phyloP scores from a whole-genome alignment of 2,888 invertebrate genomes.

The Odontocerum albicorne region DNA sequence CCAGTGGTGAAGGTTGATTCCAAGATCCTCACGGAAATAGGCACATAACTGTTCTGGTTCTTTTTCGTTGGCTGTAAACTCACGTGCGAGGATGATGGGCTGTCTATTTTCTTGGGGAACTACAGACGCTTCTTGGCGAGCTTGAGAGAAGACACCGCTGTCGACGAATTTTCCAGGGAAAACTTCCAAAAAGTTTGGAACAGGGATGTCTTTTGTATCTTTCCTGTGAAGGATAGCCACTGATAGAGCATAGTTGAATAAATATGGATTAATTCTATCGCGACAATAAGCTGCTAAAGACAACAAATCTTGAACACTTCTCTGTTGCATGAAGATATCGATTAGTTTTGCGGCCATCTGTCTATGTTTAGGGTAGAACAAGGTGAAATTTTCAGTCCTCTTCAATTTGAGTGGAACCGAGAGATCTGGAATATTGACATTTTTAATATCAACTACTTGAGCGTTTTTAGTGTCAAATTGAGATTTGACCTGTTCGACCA shows the following conservation, averaged over 20 bases:
- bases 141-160: background rate
- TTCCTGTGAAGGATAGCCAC: constrained; percentile 64
- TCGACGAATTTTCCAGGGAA: constrained; percentile 1
- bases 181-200: background rate
- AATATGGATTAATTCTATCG: constrained; percentile 70
- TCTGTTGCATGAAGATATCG: background rate
- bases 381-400: constrained; percentile 45
- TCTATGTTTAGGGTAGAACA: background rate
- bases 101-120: constrained; percentile 42
- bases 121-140: background rate
- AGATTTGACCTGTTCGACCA: background rate
- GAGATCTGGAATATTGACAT: constrained; percentile 38
- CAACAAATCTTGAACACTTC: constrained; percentile 56
- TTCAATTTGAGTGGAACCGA: constrained; percentile 56
- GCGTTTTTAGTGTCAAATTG: constrained; percentile 47
- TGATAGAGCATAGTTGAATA: constrained; percentile 75
- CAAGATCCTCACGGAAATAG: constrained; percentile 57
- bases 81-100: constrained; percentile 41
- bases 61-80: constrained; percentile 42
- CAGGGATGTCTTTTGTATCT: constrained; percentile 1
- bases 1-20: constrained; percentile 62
- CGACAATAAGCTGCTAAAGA: constrained; percentile 68
- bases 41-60: constrained; percentile 44
- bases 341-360: background rate
- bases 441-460: constrained; percentile 48